Percentiles rank a stretch among this genome's conserved stretches.
phyloP scores from a whole-genome alignment of 1,140 invertebrate genomes.

The Philotrypesis tridentata region DNA sequence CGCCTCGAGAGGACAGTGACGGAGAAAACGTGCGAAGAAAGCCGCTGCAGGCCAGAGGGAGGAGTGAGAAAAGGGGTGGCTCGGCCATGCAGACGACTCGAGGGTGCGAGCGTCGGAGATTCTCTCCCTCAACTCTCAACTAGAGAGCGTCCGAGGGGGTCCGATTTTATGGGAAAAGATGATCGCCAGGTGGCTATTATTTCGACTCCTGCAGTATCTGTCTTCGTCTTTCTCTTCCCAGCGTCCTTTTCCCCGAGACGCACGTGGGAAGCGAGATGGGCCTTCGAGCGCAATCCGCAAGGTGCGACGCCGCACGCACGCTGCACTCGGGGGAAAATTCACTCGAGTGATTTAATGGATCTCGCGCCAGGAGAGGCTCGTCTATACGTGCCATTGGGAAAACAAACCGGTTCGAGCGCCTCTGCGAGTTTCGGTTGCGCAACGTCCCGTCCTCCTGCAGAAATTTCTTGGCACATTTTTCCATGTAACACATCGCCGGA shows the following conservation, averaged over 20 bases:
- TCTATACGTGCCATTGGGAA: no score
- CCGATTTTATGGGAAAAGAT: constrained; percentile 14
- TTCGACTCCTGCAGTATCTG: background rate
- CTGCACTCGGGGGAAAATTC: background rate
- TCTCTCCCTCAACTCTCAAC: background rate
- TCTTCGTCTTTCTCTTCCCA: no score
- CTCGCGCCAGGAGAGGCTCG: background rate
- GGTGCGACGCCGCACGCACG: no score
- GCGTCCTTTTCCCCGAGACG: no score
- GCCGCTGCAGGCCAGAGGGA: constrained; percentile 47
- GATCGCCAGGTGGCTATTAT: constrained; percentile 1
- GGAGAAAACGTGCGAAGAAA: constrained; percentile 25
- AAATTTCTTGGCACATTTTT: no score
- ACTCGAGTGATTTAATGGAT: constrained; percentile 43
- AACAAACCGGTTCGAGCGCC: background rate
- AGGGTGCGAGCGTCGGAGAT: background rate
- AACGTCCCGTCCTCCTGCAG: no score
- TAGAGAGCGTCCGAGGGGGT: background rate
- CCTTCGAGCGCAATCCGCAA: no score
- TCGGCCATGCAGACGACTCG: background rate
- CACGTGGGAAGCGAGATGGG: no score
- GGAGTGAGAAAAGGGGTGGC: constrained; percentile 48
- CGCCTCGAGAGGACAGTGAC: no score
- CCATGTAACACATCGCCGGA: no score
- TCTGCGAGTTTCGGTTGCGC: background rate